These are phyloP conservation scores for Therioaphis trifolii DNA, from an alignment of 2,888 invertebrate genomes.

Conservation along the genomic window DNA sequence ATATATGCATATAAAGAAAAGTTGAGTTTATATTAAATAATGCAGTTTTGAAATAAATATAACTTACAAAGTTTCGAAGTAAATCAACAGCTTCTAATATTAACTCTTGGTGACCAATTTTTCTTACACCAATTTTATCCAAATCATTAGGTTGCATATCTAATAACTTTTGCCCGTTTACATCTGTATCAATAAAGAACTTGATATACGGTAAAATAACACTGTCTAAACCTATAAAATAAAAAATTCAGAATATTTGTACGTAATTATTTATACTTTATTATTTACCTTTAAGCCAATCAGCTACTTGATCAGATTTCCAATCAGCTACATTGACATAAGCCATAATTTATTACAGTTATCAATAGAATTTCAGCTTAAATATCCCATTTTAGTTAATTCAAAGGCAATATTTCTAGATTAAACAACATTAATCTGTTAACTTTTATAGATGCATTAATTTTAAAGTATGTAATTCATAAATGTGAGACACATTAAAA, in stretches of 20 bases:
- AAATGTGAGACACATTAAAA: neutral
- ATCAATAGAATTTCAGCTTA: neutral
- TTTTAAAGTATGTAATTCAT: neutral
- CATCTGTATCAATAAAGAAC: conserved; percentile 82
- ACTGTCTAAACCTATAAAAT: conserved; percentile 78
- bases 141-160: conserved; percentile 89
- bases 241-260: conserved; percentile 63
- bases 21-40: neutral
- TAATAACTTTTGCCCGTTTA: conserved; percentile 85
- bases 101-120: conserved; percentile 93
- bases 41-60: neutral
- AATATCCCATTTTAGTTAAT: neutral
- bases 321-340: conserved; percentile 89
- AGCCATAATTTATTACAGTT: conserved; percentile 72
- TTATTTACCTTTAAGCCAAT: conserved; percentile 85
- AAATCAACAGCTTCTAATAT: conserved; percentile 93
- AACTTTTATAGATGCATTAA: neutral
- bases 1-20: neutral
- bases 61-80: conserved; percentile 86
- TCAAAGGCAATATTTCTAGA: neutral
- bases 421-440: no score
- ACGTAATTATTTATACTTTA: neutral
- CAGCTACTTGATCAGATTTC: conserved; percentile 89
- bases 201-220: conserved; percentile 83
- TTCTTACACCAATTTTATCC: conserved; percentile 84